Evolutionary conservation across 2,797 vertebrate genomes (phyloP), one percentile per base, ranked within the genome.

Genomic region (Clarias platycephalus): DNA sequence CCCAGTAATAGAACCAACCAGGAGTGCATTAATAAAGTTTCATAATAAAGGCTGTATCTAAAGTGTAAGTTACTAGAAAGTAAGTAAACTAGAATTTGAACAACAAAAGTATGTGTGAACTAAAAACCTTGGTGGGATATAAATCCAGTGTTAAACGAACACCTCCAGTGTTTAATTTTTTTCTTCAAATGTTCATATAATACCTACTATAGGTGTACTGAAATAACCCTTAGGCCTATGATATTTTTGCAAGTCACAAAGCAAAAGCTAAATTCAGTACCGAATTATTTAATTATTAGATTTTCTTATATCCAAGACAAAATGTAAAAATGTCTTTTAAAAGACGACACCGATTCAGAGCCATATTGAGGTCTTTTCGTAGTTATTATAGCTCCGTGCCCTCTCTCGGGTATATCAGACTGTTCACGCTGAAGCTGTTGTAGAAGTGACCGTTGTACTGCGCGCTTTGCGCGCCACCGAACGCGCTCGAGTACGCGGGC

Each of bases 381-480:
- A 18, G 88, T 93, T 96, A 99, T 89, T 96, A 99, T 89, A 98
- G 94, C 89, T 99, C 98, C 0, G 96, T 94, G 79, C 97, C 97
- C n/a, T 99, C 98, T 85, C 97, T 89, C 12, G 97, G 95, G 72
- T 99, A 99, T 84, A 98, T 97, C 88, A 99, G 92, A 91, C 97
- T 98, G 94, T 97, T 99, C 81, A 99, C 97, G 0, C 97, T 97
- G 94, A 98, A 97, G 92, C 94, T 96, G 92, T 98, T 99, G 93
- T 99, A 98, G 92, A 99, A 98, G 86, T 97, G 96, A 81, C 95
- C 92, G 92, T 96, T 94, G 87, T 96, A 98, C 88, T 97, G 96
- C 91, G 94, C 93, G 63, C 91, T 91, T 89, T 97, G 97, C 72
- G 95, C 92, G 67, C 95, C 83, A 74, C 90, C 94, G 86, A 98